Evolutionary conservation across 2,888 invertebrate genomes (phyloP), one percentile per base, ranked within the genome.

Genomic region (Sinotaia quadrata): DNA sequence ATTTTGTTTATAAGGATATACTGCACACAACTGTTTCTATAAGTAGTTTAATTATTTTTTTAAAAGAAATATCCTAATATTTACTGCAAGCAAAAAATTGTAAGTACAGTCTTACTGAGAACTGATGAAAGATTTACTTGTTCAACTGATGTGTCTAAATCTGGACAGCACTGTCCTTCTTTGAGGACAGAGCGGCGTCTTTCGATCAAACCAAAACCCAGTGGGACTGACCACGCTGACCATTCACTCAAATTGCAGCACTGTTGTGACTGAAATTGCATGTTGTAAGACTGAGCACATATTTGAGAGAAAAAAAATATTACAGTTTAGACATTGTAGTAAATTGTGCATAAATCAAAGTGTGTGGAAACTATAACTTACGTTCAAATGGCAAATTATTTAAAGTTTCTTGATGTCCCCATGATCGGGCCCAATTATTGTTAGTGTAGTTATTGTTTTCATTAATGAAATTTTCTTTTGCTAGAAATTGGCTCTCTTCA

Each of bases 151-250:
- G 62, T 63, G 27, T 65, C 44, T n/a, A n/a, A n/a, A 2, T 37
- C 36, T 10, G 69, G 69, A 31, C 69, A 69, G 12, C 69, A 65
- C 59, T 52, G 51, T 31, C 69, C 69, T 18, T 54, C n/a, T 34
- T 34, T 15, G 12, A 60, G 5, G 33, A 69, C 58, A 3, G 34
- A 8, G n/a, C 69, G 52, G 5, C 41, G 33, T 41, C 69, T 36
- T 34, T 65, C 52, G 15, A 69, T 57, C 3, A 37, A 27, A 12
- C 69, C 69, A 34, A 69, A 69, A 2, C 52, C 69, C 4, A 59
- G 29, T 2, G 65, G 65, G 12, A 21, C 36, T 2, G 49, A 58
- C 69, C 69, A 69, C 36, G 56, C 59, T 4, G 65, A 54, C 69
- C 69, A 69, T 27, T 65, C 44, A 21, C 52, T 59, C 15, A 69